Evolutionary conservation across 2,797 vertebrate genomes (phyloP).

Genomic region (Gastrophryne carolinensis): DNA sequence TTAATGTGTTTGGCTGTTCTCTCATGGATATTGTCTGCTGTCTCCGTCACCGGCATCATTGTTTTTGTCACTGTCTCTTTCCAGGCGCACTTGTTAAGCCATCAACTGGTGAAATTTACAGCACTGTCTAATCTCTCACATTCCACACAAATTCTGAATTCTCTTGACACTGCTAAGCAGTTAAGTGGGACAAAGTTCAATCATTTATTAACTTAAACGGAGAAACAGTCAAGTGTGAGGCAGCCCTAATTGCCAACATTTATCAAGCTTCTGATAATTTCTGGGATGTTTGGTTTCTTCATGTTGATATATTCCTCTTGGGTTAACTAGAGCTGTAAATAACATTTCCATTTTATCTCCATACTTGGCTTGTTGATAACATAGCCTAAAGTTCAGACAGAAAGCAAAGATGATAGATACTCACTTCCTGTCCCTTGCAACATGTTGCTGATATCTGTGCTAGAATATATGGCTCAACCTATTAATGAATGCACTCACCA

Average conservation of each 20-base stretch:
- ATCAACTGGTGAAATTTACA: not conserved
- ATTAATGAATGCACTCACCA: no score
- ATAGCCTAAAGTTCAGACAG: not conserved
- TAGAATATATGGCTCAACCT: no score
- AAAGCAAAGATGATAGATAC: no score
- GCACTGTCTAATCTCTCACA: not conserved
- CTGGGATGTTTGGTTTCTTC: slow-evolving; percentile 1
- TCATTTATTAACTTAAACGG: slow-evolving; percentile 21
- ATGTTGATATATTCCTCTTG: not conserved
- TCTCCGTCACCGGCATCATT: not conserved
- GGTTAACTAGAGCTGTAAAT: slow-evolving; percentile 5
- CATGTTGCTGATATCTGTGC: no score
- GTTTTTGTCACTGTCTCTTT: not conserved
- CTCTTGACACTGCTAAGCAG: not conserved
- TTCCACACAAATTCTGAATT: not conserved
- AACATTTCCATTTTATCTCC: not conserved
- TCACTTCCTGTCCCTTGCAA: no score
- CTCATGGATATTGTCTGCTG: not conserved
- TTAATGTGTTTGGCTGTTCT: not conserved
- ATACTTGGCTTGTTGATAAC: not conserved
- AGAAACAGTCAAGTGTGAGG: slow-evolving; percentile 3
- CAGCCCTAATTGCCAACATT: slow-evolving; percentile 20
- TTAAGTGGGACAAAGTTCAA: slow-evolving; percentile 5
- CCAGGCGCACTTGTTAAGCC: not conserved
- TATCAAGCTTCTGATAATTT: not conserved